Conservation (phyloP, 2,888 invertebrate genomes). For the Drosophila fulvimacula region DNA sequence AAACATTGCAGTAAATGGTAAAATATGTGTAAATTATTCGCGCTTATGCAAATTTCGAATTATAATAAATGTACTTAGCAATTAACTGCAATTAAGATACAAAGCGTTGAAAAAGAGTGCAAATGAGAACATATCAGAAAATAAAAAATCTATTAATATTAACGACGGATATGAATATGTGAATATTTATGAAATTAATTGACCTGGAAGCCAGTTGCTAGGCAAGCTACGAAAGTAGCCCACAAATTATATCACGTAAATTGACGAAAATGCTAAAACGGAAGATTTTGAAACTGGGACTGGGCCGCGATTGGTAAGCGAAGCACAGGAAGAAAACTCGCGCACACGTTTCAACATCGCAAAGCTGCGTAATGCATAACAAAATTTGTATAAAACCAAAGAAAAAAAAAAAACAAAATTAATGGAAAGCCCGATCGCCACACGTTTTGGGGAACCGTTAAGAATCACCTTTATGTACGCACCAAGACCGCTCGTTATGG, state of each 20-base stretch:
- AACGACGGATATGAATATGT: neutral
- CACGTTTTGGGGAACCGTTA: slow-evolving; percentile 71
- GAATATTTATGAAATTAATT: neutral
- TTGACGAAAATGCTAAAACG: slow-evolving; percentile 42
- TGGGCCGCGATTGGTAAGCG: slow-evolving; percentile 70
- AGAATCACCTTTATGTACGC: slow-evolving; percentile 41
- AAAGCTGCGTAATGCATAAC: slow-evolving; percentile 67
- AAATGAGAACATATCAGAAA: neutral
- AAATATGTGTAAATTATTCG: neutral
- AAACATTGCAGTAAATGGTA: too few relatives aligned
- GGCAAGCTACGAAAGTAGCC: slow-evolving; percentile 23
- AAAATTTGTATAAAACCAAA: slow-evolving; percentile 38
- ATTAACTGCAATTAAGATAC: neutral
- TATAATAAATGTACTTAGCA: neutral
- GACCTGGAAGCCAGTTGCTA: slow-evolving; percentile 1
- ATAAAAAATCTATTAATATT: neutral
- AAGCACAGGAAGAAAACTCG: slow-evolving; percentile 64
- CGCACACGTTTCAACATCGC: slow-evolving; percentile 55
- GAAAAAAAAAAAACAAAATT: slow-evolving; percentile 7
- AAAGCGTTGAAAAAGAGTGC: neutral
- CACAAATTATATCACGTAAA: slow-evolving; percentile 49
- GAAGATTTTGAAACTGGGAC: slow-evolving; percentile 61
- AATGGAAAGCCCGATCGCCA: slow-evolving; percentile 46
- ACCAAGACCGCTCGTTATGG: slow-evolving; percentile 6
- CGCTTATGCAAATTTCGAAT: neutral